Evolutionary conservation across 2,888 invertebrate species (phyloP).

Genomic region (Melanchra persicariae): DNA sequence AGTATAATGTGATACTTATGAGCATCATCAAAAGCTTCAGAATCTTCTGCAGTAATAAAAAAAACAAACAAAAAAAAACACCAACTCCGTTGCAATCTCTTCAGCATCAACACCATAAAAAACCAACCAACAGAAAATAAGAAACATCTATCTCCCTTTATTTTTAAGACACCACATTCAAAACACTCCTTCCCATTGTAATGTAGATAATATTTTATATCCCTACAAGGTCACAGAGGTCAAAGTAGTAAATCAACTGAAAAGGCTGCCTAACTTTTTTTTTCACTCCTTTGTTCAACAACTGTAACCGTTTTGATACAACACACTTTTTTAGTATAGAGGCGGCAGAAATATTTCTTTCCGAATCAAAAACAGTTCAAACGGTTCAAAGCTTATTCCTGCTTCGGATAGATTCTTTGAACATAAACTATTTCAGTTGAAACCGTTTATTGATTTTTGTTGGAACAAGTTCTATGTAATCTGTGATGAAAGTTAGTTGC

Average conservation of each 20-base stretch:
- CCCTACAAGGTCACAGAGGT: slow-evolving; percentile 61
- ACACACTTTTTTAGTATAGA: slow-evolving; percentile 59
- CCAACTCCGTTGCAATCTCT: not conserved
- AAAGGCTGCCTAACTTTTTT: slow-evolving; percentile 68
- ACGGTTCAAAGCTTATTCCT: not conserved
- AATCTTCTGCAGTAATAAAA: too few relatives aligned
- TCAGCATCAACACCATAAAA: slow-evolving; percentile 9
- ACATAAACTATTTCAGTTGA: slow-evolving; percentile 19
- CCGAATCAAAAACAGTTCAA: not conserved
- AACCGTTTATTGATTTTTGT: slow-evolving; percentile 13
- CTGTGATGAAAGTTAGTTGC: not conserved
- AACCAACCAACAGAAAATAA: slow-evolving; percentile 1
- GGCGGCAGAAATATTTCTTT: slow-evolving; percentile 14
- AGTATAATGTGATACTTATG: too few relatives aligned
- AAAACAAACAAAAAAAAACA: not conserved
- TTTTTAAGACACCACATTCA: slow-evolving; percentile 42
- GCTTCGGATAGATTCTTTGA: not conserved
- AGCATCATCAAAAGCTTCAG: not conserved
- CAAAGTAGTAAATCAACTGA: slow-evolving; percentile 71
- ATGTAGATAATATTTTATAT: slow-evolving; percentile 60
- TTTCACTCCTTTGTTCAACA: slow-evolving; percentile 78
- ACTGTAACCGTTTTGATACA: slow-evolving; percentile 73
- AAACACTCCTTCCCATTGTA: slow-evolving; percentile 35
- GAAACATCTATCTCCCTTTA: slow-evolving; percentile 16
- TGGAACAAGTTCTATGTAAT: too few relatives aligned